Evolutionary conservation across 1,140 invertebrate species (phyloP).

Genomic region (Anoplolepis gracilipes): DNA sequence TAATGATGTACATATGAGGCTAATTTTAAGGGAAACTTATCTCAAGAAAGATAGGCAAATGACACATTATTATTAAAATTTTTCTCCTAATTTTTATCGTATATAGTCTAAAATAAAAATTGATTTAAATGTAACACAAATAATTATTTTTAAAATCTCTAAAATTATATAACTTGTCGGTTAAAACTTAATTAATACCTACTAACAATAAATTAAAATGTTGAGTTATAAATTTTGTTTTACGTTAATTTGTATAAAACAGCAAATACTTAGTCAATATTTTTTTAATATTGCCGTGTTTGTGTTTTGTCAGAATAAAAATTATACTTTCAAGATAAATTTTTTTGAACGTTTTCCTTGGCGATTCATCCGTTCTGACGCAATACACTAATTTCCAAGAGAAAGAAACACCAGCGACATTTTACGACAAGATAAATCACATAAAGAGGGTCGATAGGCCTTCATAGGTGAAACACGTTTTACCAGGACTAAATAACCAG

Average conservation of each 20-base stretch:
- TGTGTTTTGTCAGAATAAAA: slow-evolving; percentile 12
- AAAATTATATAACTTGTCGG: not conserved
- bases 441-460: slow-evolving; percentile 45
- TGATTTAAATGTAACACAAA: not conserved
- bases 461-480: slow-evolving; percentile 65
- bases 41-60: not conserved
- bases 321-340: not conserved
- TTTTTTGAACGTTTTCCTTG: not conserved
- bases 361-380: not conserved
- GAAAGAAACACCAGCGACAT: slow-evolving; percentile 32
- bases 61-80: not conserved
- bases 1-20: not conserved
- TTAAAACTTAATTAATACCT: not conserved
- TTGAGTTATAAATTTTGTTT: slow-evolving; percentile 7
- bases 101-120: not conserved
- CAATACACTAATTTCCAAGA: slow-evolving; percentile 27
- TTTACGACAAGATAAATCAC: slow-evolving; percentile 70
- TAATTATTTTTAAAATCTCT: not conserved
- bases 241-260: not conserved
- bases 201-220: not conserved
- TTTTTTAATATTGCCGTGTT: not conserved
- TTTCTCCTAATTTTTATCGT: not conserved
- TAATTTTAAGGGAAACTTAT: not conserved
- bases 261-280: not conserved
- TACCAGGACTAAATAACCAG: slow-evolving; percentile 60